These are phyloP conservation scores for Altica lythri DNA, from an alignment of 2,888 invertebrate species.

Conservation along the genomic window DNA sequence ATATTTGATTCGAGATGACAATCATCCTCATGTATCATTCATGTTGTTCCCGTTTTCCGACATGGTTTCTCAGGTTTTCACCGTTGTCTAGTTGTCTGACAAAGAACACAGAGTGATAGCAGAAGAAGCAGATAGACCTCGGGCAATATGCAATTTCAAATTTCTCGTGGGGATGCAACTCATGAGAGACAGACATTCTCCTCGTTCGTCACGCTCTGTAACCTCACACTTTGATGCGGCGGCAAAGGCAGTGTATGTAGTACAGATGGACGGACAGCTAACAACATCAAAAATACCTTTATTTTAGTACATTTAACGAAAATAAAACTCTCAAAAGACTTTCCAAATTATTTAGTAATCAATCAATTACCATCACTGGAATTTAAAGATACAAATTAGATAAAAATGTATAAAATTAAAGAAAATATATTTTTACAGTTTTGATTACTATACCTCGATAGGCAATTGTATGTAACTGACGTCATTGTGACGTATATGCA, in stretches of 20 bases:
- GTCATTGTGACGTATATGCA: no score
- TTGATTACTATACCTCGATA: no score
- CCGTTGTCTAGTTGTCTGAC: slow-evolving; percentile 8
- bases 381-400: no score
- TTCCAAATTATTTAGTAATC: no score
- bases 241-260: slow-evolving; percentile 2
- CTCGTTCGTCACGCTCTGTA: slow-evolving; percentile 46
- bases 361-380: no score
- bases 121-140: slow-evolving; percentile 26
- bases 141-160: slow-evolving; percentile 51
- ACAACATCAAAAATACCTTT: no score
- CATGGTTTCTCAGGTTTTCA: slow-evolving; percentile 8
- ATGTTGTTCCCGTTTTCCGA: slow-evolving; percentile 12
- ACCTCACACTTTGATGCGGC: slow-evolving; percentile 40
- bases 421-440: no score
- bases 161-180: slow-evolving; percentile 49
- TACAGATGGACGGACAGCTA: not conserved
- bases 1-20: slow-evolving; percentile 19
- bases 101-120: slow-evolving; percentile 10
- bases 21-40: slow-evolving; percentile 25
- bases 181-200: slow-evolving; percentile 34
- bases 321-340: no score
- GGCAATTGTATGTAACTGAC: no score
- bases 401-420: no score
- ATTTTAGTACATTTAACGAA: no score